phyloP scores from a whole-genome alignment of 2,888 invertebrate species.

The Drosophila picticornis region DNA sequence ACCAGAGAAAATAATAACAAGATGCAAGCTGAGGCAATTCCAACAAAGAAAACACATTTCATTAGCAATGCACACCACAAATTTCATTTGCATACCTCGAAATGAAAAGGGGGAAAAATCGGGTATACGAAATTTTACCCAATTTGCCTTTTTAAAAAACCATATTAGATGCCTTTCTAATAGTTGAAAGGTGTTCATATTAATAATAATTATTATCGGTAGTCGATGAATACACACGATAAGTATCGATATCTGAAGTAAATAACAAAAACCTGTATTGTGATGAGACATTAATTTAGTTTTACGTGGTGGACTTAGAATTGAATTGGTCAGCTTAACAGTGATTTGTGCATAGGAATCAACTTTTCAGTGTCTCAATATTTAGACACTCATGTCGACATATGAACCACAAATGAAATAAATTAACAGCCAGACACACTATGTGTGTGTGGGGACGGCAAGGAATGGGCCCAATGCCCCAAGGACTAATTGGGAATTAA shows the following conservation, averaged over 20 bases:
- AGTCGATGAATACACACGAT: background rate
- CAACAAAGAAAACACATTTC: slow-evolving; percentile 11
- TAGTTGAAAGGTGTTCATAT: background rate
- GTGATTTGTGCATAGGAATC: background rate
- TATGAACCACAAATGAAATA: slow-evolving; percentile 21
- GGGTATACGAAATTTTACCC: background rate
- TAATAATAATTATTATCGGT: background rate
- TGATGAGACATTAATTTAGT: background rate
- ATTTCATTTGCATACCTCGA: slow-evolving; percentile 10
- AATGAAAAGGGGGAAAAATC: background rate
- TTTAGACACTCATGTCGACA: background rate
- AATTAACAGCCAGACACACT: slow-evolving; percentile 29
- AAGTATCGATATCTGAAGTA: background rate
- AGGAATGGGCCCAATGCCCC: slow-evolving; percentile 20
- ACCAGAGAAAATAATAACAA: slow-evolving; percentile 6
- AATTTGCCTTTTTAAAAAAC: background rate
- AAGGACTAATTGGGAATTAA: slow-evolving; percentile 75
- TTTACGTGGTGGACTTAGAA: background rate
- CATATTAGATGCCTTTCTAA: background rate
- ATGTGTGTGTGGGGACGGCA: background rate
- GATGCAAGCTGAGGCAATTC: slow-evolving; percentile 13
- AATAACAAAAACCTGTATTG: background rate
- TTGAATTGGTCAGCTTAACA: background rate
- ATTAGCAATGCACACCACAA: background rate
- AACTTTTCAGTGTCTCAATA: background rate